phyloP scores from a whole-genome alignment of 2,888 invertebrate genomes.

The Cryptops parisi region DNA sequence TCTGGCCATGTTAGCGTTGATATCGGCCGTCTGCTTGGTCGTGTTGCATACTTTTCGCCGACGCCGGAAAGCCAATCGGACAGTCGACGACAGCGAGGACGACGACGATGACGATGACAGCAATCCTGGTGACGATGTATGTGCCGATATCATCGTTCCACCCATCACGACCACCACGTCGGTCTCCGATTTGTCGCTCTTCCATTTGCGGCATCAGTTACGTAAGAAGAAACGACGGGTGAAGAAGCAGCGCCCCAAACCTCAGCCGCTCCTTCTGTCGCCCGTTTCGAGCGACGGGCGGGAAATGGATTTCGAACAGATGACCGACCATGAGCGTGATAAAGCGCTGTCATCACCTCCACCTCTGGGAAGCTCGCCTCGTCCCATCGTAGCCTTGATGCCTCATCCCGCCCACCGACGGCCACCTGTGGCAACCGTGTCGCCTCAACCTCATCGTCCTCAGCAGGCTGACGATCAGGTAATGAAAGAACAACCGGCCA shows the following conservation, averaged over 20 bases:
- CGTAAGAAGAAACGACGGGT: background rate
- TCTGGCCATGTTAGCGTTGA: background rate
- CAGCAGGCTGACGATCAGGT: background rate
- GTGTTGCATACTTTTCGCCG: conserved; percentile 1
- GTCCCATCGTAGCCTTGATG: background rate
- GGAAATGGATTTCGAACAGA: conserved; percentile 6
- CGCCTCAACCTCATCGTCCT: conserved; percentile 17
- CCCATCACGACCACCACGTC: conserved; percentile 16
- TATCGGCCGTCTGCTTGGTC: background rate
- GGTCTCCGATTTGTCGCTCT: conserved; percentile 14
- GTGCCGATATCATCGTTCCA: no score
- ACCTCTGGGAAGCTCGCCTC: background rate
- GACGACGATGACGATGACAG: conserved; percentile 8
- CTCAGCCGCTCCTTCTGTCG: background rate
- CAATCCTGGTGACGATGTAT: conserved; percentile 6
- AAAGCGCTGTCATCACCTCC: background rate
- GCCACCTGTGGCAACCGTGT: conserved; percentile 18
- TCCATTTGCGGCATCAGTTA: background rate
- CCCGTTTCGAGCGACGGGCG: conserved; percentile 12
- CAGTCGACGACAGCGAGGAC: background rate
- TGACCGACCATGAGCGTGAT: conserved; percentile 10
- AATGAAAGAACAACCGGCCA: background rate
- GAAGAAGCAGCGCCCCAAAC: background rate
- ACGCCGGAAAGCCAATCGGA: background rate
- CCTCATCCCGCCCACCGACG: background rate